Conservation (phyloP, 2,888 invertebrate species). For the Cataglyphis rosenhaueri region DNA sequence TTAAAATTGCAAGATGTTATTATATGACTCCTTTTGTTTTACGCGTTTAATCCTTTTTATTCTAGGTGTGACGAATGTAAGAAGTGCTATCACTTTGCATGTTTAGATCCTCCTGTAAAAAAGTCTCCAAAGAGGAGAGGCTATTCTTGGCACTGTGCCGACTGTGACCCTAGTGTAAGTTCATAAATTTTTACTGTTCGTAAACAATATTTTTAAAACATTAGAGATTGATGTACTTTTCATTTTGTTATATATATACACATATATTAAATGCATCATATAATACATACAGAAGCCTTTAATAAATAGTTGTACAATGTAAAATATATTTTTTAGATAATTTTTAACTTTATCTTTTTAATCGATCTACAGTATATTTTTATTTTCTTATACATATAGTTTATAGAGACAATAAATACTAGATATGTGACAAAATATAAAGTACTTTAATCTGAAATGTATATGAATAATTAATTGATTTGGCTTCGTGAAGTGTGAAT, state of each 20-base stretch:
- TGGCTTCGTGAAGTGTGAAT: conserved; percentile 47
- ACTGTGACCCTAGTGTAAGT: conserved; percentile 96
- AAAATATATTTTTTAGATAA: conserved; percentile 29
- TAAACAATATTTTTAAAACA: conserved; percentile 52
- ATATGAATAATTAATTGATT: conserved; percentile 52
- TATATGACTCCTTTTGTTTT: background rate
- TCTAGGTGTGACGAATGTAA: conserved; percentile 96
- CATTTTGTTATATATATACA: conserved; percentile 56
- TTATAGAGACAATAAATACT: conserved; percentile 40
- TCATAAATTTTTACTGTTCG: conserved; percentile 64
- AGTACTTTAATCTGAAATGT: conserved; percentile 66
- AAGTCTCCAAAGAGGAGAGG: conserved; percentile 97
- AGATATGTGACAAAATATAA: conserved; percentile 59
- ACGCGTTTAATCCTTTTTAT: conserved; percentile 47
- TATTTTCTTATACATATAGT: background rate
- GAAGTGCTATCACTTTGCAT: conserved; percentile 96
- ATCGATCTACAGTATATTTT: background rate
- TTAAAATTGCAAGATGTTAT: background rate
- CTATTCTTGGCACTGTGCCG: conserved; percentile 98
- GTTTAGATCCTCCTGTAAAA: conserved; percentile 96
- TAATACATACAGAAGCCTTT: background rate
- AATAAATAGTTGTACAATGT: background rate
- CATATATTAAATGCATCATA: background rate
- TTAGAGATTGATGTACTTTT: conserved; percentile 66
- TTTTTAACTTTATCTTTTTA: conserved; percentile 14